Evolutionary conservation across 2,113 vertebrate species (phyloP).

Genomic region (Psammodynastes pulverulentus): DNA sequence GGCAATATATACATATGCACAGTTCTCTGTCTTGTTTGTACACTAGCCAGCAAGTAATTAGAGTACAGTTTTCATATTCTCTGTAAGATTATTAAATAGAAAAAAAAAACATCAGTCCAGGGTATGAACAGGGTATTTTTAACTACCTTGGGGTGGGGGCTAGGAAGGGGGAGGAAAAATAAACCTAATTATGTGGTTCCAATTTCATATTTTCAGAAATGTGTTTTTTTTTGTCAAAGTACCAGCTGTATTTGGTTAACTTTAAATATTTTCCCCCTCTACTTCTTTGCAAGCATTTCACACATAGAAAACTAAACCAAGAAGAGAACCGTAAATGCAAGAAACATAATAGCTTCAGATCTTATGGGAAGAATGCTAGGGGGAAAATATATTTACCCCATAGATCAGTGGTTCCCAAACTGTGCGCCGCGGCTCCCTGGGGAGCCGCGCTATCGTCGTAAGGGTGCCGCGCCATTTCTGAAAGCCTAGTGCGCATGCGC

Average conservation of each 20-base stretch:
- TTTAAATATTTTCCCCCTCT: not conserved
- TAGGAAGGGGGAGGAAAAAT: not conserved
- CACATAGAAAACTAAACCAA: not conserved
- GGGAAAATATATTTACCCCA: too few relatives aligned
- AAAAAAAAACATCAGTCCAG: not conserved
- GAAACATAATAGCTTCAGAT: not conserved
- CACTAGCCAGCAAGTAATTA: slow-evolving; percentile 20
- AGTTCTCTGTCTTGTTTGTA: slow-evolving; percentile 25
- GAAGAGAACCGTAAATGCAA: not conserved
- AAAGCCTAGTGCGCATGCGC: too few relatives aligned
- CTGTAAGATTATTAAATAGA: slow-evolving; percentile 6
- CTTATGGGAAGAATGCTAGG: not conserved
- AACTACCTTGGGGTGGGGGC: slow-evolving; percentile 17
- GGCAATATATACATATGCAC: not conserved
- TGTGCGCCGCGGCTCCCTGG: too few relatives aligned
- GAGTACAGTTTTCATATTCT: slow-evolving; percentile 24
- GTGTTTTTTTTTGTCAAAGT: slow-evolving; percentile 11
- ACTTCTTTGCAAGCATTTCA: not conserved
- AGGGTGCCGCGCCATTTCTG: too few relatives aligned
- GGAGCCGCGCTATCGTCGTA: too few relatives aligned
- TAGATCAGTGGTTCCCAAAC: too few relatives aligned
- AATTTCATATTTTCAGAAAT: not conserved
- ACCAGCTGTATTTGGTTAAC: not conserved
- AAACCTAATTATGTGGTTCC: slow-evolving; percentile 10
- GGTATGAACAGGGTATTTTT: slow-evolving; percentile 27